Conservation (phyloP, 64 coral and sea anemone species). For the Actinia equina region DNA sequence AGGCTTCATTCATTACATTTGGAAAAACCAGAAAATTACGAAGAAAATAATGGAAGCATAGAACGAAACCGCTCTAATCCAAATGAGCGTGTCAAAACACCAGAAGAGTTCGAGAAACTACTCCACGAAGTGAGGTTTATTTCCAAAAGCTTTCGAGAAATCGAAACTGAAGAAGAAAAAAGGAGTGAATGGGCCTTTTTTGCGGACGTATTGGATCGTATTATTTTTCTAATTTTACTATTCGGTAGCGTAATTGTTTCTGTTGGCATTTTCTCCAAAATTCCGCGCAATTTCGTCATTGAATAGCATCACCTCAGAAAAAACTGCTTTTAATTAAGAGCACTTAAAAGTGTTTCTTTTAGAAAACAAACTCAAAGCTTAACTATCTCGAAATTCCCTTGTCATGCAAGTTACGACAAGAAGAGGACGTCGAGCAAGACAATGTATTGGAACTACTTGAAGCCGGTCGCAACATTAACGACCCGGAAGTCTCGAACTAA, state of each 20-base stretch:
- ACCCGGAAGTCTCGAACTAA: no score
- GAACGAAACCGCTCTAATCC: background rate
- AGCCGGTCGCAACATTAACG: no score
- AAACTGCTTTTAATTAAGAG: no score
- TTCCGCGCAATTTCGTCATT: background rate
- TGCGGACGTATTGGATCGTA: background rate
- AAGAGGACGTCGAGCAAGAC: no score
- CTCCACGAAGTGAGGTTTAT: background rate
- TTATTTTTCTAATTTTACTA: background rate
- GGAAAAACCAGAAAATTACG: background rate
- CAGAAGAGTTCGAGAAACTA: background rate
- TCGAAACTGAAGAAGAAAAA: background rate
- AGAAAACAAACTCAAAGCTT: no score
- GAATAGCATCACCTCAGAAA: background rate
- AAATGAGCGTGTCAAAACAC: background rate
- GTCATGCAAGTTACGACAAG: no score
- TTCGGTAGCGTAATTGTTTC: background rate
- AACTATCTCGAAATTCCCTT: no score
- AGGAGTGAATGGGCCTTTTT: background rate
- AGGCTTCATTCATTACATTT: background rate
- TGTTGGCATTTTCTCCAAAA: background rate
- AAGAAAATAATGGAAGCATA: background rate
- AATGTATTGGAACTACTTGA: no score
- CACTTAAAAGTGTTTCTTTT: background rate
- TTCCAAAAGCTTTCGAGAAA: background rate